Evolutionary conservation across 1,140 invertebrate genomes (phyloP).

Genomic region (Vollenhovia emeryi): DNA sequence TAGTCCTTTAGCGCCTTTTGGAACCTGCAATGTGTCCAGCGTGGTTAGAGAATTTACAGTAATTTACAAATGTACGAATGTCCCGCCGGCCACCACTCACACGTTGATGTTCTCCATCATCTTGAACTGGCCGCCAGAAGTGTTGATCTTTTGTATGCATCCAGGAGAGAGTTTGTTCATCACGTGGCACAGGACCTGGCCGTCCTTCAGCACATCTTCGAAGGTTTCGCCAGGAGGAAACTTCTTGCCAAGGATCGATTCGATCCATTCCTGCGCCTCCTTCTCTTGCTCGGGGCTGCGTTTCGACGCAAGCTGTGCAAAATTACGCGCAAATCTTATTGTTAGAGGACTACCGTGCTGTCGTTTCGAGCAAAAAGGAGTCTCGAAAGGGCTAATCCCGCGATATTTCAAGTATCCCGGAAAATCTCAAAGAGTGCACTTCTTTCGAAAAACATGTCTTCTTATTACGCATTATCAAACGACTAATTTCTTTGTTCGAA

Average conservation of each 20-base stretch:
- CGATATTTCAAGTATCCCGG: not conserved
- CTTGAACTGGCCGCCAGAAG: conserved; percentile 94
- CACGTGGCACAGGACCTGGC: conserved; percentile 92
- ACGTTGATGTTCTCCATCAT: conserved; percentile 97
- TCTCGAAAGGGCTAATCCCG: too few relatives aligned
- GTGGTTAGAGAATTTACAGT: too few relatives aligned
- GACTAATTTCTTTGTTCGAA: not conserved
- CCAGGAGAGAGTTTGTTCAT: conserved; percentile 96
- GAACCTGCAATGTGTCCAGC: conserved; percentile 87
- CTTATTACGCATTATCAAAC: not conserved
- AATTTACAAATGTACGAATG: not conserved
- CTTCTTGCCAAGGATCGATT: conserved; percentile 92
- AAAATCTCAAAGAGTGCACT: not conserved
- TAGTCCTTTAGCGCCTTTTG: conserved; percentile 94
- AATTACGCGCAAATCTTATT: not conserved
- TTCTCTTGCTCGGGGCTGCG: conserved; percentile 93
- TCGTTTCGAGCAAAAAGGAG: too few relatives aligned
- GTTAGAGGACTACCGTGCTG: not conserved
- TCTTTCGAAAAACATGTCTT: not conserved
- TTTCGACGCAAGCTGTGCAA: conserved; percentile 91
- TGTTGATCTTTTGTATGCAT: conserved; percentile 93
- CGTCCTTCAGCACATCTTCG: conserved; percentile 93
- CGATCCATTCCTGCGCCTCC: conserved; percentile 96
- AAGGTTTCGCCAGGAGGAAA: conserved; percentile 89
- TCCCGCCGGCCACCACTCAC: conserved; percentile 85